Conservation (phyloP, 37 sponge, comb jelly and placozoan species). For the Haliclona indistincta region DNA sequence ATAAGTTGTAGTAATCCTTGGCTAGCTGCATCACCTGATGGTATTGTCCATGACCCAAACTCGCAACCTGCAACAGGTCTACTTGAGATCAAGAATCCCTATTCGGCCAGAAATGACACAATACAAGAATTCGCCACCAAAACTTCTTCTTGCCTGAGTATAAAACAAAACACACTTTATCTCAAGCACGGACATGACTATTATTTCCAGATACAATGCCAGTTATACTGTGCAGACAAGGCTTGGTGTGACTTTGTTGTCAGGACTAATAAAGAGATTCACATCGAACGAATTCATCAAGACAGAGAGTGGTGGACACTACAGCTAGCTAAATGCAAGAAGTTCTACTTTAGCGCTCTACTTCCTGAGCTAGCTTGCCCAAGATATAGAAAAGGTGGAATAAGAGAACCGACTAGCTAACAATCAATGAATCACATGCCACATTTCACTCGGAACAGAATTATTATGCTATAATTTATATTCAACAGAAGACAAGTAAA, state of each 20-base stretch:
- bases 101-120: no score
- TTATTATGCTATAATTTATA: no score
- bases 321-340: neutral
- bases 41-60: constrained; percentile 3
- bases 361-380: constrained; percentile 5
- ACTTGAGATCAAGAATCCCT: constrained; percentile 1
- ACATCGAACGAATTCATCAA: neutral
- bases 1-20: no score
- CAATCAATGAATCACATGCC: no score
- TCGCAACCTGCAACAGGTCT: neutral
- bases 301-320: neutral
- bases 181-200: constrained; percentile 1
- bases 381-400: neutral
- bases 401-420: constrained; percentile 4
- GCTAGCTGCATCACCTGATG: constrained; percentile 13
- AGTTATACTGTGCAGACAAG: neutral
- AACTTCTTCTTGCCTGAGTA: constrained; percentile 6
- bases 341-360: constrained; percentile 1
- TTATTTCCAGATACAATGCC: neutral
- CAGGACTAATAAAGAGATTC: neutral
- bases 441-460: no score
- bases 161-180: neutral
- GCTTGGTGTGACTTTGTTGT: constrained; percentile 15
- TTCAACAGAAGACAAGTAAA: no score
- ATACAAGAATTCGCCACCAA: no score